Evolutionary conservation across 2,113 vertebrate genomes (phyloP).

Genomic region (Talpa occidentalis): DNA sequence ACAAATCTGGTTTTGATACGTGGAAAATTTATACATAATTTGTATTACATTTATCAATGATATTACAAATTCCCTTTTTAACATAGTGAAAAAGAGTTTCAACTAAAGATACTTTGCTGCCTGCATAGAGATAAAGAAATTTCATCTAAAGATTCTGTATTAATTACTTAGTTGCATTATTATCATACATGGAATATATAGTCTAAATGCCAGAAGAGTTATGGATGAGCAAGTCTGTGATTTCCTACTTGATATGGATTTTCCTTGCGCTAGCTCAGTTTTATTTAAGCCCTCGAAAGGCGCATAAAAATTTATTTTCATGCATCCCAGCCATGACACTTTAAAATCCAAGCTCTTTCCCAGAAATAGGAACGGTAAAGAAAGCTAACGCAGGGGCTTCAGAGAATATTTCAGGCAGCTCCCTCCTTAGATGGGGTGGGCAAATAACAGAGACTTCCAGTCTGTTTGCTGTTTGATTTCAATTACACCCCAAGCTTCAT

Average conservation of each 20-base stretch:
- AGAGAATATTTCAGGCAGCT: slow-evolving; percentile 67
- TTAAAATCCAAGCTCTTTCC: slow-evolving; percentile 46
- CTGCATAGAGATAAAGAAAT: not conserved
- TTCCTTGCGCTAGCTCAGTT: not conserved
- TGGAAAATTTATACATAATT: not conserved
- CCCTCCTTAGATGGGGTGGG: slow-evolving; percentile 56
- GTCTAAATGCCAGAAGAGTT: not conserved
- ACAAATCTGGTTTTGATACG: not conserved
- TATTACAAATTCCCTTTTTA: not conserved
- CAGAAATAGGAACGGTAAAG: slow-evolving; percentile 64
- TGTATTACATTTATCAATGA: not conserved
- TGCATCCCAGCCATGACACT: not conserved
- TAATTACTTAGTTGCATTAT: not conserved
- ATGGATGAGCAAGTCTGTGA: slow-evolving; percentile 9
- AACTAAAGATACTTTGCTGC: not conserved
- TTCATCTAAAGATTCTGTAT: slow-evolving; percentile 7
- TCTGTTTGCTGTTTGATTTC: slow-evolving; percentile 78
- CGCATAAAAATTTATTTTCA: not conserved
- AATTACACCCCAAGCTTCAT: slow-evolving; percentile 74
- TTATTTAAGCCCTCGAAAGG: slow-evolving; percentile 47
- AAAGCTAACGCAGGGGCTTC: slow-evolving; percentile 57
- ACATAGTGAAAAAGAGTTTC: slow-evolving; percentile 25
- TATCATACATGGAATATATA: not conserved
- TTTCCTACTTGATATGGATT: slow-evolving; percentile 30
- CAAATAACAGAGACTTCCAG: slow-evolving; percentile 66